Percentiles rank a stretch among this genome's conserved stretches.
These are phyloP conservation scores for Echiichthys vipera DNA, from an alignment of 2,797 vertebrate genomes.

Conservation along the genomic window DNA sequence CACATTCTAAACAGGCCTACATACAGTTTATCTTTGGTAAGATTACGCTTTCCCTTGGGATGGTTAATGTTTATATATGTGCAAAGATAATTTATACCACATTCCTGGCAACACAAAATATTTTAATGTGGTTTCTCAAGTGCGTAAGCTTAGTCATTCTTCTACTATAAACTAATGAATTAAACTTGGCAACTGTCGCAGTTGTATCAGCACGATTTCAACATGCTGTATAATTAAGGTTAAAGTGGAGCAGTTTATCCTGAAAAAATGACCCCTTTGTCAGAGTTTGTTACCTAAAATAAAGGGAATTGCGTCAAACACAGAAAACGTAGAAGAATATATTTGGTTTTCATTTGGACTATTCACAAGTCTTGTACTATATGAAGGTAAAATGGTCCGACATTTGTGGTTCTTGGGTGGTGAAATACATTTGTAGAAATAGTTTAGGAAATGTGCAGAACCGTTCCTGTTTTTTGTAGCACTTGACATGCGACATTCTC, in stretches of 20 bases:
- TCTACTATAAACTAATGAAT: constrained; percentile 39
- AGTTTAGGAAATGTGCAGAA: neutral
- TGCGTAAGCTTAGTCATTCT: constrained; percentile 36
- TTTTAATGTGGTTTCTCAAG: constrained; percentile 12
- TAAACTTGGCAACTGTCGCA: constrained; percentile 17
- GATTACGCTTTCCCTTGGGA: neutral
- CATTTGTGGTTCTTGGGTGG: neutral
- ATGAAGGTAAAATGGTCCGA: too few relatives aligned
- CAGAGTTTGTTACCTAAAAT: too few relatives aligned
- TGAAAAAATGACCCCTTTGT: neutral
- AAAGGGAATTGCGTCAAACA: neutral
- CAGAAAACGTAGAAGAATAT: neutral
- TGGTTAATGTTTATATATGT: neutral
- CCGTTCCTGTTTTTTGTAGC: neutral
- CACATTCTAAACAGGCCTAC: too few relatives aligned
- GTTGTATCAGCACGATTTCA: constrained; percentile 14
- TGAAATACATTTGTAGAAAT: neutral
- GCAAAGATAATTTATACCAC: neutral
- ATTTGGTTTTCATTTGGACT: neutral
- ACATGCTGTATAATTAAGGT: neutral
- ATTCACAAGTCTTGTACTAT: too few relatives aligned
- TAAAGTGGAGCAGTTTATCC: neutral
- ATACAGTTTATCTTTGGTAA: too few relatives aligned
- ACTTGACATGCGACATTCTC: neutral
- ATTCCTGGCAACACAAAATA: neutral